Conservation (phyloP, 2,888 invertebrate species). For the Rhingia rostrata region DNA sequence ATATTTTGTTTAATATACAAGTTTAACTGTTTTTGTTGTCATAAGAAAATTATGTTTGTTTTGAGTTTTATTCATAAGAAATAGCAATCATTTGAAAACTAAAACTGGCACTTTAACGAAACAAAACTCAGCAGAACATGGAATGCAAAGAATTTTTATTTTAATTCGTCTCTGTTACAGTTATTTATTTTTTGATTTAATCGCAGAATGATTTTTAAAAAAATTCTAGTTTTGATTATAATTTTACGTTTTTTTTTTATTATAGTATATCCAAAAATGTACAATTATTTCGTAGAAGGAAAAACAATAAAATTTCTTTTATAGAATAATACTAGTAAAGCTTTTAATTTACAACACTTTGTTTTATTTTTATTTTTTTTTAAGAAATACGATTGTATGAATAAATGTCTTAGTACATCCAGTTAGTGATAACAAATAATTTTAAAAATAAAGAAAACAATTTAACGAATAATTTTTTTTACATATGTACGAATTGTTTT, state of each 20-base stretch:
- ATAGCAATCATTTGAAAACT: background rate
- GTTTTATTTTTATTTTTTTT: conserved; percentile 29
- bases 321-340: conserved; percentile 67
- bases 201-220: conserved; percentile 40
- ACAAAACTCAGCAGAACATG: conserved; percentile 7
- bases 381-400: conserved; percentile 55
- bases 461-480: conserved; percentile 41
- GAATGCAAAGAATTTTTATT: conserved; percentile 25
- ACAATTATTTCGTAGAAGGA: conserved; percentile 17
- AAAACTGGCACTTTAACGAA: background rate
- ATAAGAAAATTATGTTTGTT: background rate
- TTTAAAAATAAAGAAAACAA: conserved; percentile 14
- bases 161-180: too few species aligned
- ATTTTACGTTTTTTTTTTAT: background rate
- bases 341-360: conserved; percentile 73
- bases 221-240: conserved; percentile 43
- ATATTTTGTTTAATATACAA: background rate
- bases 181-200: conserved; percentile 12
- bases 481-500: conserved; percentile 2
- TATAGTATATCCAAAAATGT: background rate
- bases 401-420: conserved; percentile 30
- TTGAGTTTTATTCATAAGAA: background rate
- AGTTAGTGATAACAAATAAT: conserved; percentile 15
- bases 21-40: background rate
- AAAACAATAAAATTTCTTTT: conserved; percentile 19